phyloP scores from a whole-genome alignment of 2,113 vertebrate genomes.

The Geococcyx californianus region DNA sequence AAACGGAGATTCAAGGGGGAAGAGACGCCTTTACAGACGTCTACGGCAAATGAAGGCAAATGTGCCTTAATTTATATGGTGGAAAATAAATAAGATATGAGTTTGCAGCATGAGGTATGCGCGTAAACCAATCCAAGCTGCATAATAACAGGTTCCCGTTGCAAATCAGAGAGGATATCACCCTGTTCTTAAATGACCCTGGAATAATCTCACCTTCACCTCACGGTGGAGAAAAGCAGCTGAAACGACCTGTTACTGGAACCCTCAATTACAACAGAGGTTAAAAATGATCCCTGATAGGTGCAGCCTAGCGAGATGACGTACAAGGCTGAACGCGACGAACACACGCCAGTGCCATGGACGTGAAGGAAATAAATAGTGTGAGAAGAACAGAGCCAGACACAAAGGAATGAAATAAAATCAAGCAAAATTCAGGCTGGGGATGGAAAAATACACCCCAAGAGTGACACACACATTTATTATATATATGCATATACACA shows the following conservation, averaged over 20 bases:
- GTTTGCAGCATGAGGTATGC: neutral
- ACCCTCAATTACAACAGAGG: neutral
- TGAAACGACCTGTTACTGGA: neutral
- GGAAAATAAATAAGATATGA: slow-evolving; percentile 50
- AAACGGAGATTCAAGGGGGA: neutral
- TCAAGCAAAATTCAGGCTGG: neutral
- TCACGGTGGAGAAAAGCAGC: neutral
- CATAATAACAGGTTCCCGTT: neutral
- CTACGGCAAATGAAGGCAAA: no score
- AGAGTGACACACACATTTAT: neutral
- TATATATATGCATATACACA: rapidly evolving
- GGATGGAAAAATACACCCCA: neutral
- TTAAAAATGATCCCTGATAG: neutral
- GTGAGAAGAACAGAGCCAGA: neutral
- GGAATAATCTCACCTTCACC: neutral
- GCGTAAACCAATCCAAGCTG: neutral
- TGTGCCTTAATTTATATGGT: slow-evolving; percentile 13
- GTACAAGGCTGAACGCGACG: neutral
- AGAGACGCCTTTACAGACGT: slow-evolving; percentile 37
- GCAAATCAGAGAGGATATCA: neutral
- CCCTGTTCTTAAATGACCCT: neutral
- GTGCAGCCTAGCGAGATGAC: neutral
- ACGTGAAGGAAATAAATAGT: neutral
- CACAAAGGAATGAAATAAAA: neutral
- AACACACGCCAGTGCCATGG: neutral